phyloP scores from a whole-genome alignment of 2,113 vertebrate genomes.

The Trinectes maculatus region DNA sequence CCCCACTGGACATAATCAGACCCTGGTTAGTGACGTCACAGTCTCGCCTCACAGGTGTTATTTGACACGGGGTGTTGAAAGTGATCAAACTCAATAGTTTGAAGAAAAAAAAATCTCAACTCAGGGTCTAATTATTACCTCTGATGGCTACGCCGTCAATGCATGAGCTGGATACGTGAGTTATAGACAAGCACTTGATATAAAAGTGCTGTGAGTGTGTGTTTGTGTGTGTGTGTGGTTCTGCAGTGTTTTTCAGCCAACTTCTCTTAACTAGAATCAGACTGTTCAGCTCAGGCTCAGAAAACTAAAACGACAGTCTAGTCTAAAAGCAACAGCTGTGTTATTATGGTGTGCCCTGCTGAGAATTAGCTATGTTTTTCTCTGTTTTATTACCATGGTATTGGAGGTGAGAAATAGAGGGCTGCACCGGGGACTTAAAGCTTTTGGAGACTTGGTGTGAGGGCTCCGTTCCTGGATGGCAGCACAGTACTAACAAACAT shows the following conservation, averaged over 20 bases:
- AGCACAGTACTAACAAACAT: constrained; percentile 64
- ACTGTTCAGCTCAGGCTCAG: not conserved
- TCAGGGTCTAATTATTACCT: no score
- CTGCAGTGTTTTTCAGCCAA: not conserved
- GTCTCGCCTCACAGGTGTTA: not conserved
- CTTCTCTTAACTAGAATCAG: constrained; percentile 3
- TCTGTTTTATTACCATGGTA: constrained; percentile 48
- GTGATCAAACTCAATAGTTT: not conserved
- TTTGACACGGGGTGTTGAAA: not conserved
- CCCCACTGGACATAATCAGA: not conserved
- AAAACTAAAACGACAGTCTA: constrained; percentile 21
- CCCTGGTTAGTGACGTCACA: not conserved
- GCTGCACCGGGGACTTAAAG: constrained; percentile 36
- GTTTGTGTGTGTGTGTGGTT: no score
- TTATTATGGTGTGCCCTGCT: not conserved
- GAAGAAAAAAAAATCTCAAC: not conserved
- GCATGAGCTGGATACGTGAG: not conserved
- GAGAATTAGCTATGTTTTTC: constrained; percentile 19
- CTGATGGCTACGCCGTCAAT: not conserved
- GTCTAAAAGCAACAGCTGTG: no score
- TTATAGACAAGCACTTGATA: not conserved
- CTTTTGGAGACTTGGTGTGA: constrained; percentile 66
- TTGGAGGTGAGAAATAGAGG: constrained; percentile 28
- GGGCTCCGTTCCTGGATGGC: constrained; percentile 61
- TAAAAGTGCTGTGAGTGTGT: no score